Base-by-base conservation (phyloP, 2,797 vertebrate species). In the Coilia nasus region DNA sequence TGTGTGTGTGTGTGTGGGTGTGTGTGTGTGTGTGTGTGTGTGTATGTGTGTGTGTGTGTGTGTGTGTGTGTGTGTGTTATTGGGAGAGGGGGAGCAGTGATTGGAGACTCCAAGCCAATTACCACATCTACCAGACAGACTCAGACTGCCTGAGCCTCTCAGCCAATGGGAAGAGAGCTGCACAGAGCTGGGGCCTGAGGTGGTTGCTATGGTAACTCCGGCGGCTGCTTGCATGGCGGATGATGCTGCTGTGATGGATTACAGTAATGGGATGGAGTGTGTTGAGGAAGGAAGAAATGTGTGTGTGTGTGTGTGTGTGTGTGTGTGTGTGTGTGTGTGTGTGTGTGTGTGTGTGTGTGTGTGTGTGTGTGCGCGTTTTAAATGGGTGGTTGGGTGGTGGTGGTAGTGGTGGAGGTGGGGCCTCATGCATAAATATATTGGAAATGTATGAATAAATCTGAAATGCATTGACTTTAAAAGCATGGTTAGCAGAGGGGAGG, bases 161-260 rank as follows among this genome's bases (percentile, higher is more conserved):
- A 95, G 94, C 95, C 96, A 96, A 96, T 96, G 91, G 90, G 92
- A 94, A 87, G 82, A n/a, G 87, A 90, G 92, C 93, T 94, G 92
- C 92, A 90, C 93, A 94, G 90, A 93, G 93, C 92, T 90, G 85
- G 88, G 94, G 94, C 94, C 91, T 87, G 93, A 94, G 93, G 92
- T 93, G 94, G 96, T 96, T 96, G 94, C 95, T 91, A 95, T 96
- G 95, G 95, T 90, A 94, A 96, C 94, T 94, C 91, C 90, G 88
- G 92, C 92, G 91, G 91, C 94, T 95, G 95, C 95, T 95, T 95
- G 95, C 93, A 95, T 95, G 94, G 94, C 92, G 93, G 93, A 91
- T 95, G 95, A 95, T 96, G 95, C 95, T 92, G 93, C 93, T 93
- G 95, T 96, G 95, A 96, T 96, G 95, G 95, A 96, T 96, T 96